A percentile compares a stretch with the other conserved stretches of the same genome.
phyloP scores from a whole-genome alignment of 2,797 vertebrate species.

The Streptopelia turtur region DNA sequence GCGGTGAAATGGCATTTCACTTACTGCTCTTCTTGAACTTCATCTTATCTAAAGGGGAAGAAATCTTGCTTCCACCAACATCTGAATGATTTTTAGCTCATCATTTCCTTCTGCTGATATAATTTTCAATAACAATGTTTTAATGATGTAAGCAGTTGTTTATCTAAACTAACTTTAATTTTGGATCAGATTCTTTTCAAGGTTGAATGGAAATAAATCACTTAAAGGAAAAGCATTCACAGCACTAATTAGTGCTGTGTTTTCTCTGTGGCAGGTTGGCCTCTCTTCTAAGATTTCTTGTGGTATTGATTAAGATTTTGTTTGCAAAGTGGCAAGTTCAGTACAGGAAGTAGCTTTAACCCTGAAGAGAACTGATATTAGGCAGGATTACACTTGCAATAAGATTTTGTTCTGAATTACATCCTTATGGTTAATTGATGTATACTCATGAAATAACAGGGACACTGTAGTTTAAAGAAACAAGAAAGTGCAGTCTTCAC shows the following conservation, averaged over 20 bases:
- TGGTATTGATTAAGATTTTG: conserved; percentile 4
- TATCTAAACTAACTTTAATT: neutral
- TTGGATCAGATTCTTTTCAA: neutral
- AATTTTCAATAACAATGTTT: neutral
- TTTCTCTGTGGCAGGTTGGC: neutral
- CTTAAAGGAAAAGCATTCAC: neutral
- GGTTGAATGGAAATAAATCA: neutral
- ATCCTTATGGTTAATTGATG: neutral
- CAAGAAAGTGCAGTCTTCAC: neutral
- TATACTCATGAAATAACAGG: neutral
- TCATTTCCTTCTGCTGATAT: neutral
- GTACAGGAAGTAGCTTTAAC: neutral
- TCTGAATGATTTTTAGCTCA: neutral
- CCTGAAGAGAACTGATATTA: neutral
- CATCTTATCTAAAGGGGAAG: neutral
- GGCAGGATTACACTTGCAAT: neutral
- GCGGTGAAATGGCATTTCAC: neutral
- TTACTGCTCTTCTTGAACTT: neutral
- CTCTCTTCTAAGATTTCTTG: neutral
- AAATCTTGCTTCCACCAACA: neutral
- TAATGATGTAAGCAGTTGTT: neutral
- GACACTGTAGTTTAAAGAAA: neutral
- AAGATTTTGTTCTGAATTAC: neutral
- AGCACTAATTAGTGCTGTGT: neutral
- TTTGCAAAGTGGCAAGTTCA: neutral